Conservation (phyloP, 2,888 invertebrate genomes). For the Bellardia bayeri region DNA sequence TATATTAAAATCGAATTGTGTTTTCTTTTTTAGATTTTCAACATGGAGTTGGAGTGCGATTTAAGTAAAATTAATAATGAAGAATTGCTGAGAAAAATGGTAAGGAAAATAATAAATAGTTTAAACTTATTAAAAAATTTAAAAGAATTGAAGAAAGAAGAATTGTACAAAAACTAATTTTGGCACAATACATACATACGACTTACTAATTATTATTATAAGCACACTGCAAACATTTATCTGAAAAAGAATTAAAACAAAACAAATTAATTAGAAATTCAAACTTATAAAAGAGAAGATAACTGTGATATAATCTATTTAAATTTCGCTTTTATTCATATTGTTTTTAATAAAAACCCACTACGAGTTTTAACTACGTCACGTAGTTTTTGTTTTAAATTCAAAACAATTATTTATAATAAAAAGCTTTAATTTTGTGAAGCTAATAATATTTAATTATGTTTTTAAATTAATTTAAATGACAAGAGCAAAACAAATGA, state of each 20-base stretch:
- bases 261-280: too few relatives aligned
- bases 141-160: too few relatives aligned
- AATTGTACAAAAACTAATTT: too few relatives aligned
- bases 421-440: background rate
- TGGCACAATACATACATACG: too few relatives aligned
- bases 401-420: slow-evolving; percentile 2
- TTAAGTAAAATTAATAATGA: slow-evolving; percentile 90
- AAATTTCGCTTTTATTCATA: background rate
- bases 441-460: slow-evolving; percentile 14
- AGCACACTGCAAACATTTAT: too few relatives aligned
- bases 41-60: slow-evolving; percentile 86
- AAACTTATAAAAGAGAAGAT: background rate
- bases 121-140: too few relatives aligned
- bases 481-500: background rate
- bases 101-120: slow-evolving; percentile 81
- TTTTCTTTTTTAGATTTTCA: slow-evolving; percentile 65
- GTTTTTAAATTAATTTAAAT: background rate
- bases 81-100: slow-evolving; percentile 91
- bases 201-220: too few relatives aligned
- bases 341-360: background rate
- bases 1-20: too few relatives aligned
- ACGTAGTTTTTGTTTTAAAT: background rate
- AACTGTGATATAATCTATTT: background rate
- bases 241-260: too few relatives aligned
- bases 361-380: background rate